Evolutionary conservation across 2,888 invertebrate species (phyloP).

Genomic region (Eustalomyia histrio): DNA sequence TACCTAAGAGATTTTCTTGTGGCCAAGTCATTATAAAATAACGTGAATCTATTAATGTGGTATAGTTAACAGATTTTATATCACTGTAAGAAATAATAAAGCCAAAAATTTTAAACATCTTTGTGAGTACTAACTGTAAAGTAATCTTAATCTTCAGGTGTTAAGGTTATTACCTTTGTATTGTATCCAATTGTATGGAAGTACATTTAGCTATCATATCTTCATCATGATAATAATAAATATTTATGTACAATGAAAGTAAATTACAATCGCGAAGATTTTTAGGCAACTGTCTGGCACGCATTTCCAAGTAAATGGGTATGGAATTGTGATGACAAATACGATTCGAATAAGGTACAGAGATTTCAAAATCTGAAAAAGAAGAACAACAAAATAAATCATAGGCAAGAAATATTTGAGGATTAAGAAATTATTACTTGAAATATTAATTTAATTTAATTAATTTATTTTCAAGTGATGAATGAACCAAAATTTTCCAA

Average conservation of each 20-base stretch:
- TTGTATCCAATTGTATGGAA: constrained; percentile 77
- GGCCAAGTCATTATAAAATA: constrained; percentile 79
- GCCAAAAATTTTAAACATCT: not conserved
- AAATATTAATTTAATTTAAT: too few relatives aligned
- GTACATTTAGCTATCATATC: constrained; percentile 74
- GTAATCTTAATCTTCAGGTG: too few relatives aligned
- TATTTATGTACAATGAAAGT: constrained; percentile 77
- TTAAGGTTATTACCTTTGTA: constrained; percentile 77
- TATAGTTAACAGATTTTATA: constrained; percentile 73
- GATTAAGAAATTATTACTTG: too few relatives aligned
- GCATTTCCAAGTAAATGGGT: constrained; percentile 78
- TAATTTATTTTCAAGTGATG: too few relatives aligned
- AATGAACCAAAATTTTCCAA: too few relatives aligned
- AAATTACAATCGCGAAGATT: constrained; percentile 75
- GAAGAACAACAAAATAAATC: constrained; percentile 4
- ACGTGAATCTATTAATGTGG: constrained; percentile 76
- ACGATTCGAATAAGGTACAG: constrained; percentile 74
- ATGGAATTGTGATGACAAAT: constrained; percentile 77
- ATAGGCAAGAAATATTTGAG: too few relatives aligned
- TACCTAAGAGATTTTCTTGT: constrained; percentile 74
- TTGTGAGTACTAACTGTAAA: not conserved
- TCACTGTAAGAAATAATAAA: constrained; percentile 67
- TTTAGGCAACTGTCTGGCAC: constrained; percentile 73
- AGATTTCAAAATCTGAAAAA: constrained; percentile 75
- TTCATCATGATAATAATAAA: constrained; percentile 77